Percentiles rank a stretch among this genome's conserved stretches.
phyloP scores from a whole-genome alignment of 2,888 invertebrate species.

The Lycocerus yunnanus region DNA sequence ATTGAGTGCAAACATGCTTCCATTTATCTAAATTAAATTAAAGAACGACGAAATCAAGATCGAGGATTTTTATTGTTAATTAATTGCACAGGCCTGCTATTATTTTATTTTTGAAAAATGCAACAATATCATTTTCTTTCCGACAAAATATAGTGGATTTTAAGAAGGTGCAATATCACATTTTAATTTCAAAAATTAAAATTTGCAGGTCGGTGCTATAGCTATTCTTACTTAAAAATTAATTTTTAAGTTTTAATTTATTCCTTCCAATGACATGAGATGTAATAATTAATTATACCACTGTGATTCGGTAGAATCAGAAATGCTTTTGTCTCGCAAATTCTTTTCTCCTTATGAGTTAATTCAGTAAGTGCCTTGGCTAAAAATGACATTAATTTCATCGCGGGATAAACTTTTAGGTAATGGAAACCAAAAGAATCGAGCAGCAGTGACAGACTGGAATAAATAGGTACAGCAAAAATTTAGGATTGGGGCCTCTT shows the following conservation, averaged over 20 bases:
- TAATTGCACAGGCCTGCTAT: not conserved
- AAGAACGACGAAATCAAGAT: not conserved
- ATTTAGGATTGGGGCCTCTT: not conserved
- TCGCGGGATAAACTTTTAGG: not conserved
- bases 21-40: not conserved
- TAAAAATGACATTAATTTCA: not conserved
- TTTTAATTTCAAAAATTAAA: not conserved
- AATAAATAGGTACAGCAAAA: not conserved
- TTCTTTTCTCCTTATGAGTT: not conserved
- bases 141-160: not conserved
- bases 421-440: not conserved
- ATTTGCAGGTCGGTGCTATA: not conserved
- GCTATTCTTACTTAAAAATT: not conserved
- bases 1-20: not conserved
- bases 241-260: not conserved
- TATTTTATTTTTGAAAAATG: not conserved
- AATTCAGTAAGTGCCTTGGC: not conserved
- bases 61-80: not conserved
- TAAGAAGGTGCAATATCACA: not conserved
- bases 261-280: not conserved
- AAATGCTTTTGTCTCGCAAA: not conserved
- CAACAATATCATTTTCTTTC: not conserved
- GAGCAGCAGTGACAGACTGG: not conserved
- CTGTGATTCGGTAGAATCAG: not conserved
- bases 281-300: not conserved